Evolutionary conservation across 2,797 vertebrate species (phyloP).

Genomic region (Sebastiscus tertius): DNA sequence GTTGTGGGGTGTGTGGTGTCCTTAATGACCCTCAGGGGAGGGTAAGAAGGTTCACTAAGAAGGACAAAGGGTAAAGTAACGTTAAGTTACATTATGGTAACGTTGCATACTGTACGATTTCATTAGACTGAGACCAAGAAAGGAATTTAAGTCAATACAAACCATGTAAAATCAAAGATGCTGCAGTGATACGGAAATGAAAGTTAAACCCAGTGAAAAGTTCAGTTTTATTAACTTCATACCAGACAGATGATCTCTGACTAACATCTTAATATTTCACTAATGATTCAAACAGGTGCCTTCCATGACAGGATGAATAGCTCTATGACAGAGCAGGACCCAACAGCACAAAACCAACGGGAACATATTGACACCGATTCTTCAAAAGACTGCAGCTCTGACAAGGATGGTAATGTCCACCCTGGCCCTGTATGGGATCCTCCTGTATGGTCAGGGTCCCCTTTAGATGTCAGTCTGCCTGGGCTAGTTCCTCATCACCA

Average conservation of each 20-base stretch:
- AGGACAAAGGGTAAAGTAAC: background rate
- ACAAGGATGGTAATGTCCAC: background rate
- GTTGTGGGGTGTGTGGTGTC: too few relatives aligned
- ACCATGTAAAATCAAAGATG: background rate
- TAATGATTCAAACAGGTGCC: background rate
- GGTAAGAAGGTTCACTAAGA: background rate
- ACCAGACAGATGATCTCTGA: background rate
- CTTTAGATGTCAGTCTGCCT: slow-evolving; percentile 3
- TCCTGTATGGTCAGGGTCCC: background rate
- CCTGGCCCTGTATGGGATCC: background rate
- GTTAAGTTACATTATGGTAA: background rate
- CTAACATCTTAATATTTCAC: background rate
- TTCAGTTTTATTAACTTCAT: background rate
- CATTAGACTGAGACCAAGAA: background rate
- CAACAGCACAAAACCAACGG: background rate
- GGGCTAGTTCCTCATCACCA: background rate
- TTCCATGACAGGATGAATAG: background rate
- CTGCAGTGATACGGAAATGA: background rate
- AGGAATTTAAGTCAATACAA: background rate
- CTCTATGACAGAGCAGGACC: background rate
- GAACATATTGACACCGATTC: background rate
- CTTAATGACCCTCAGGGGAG: too few relatives aligned
- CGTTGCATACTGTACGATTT: background rate
- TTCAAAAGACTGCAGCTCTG: background rate
- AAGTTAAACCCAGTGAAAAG: background rate